Base-by-base conservation (phyloP, 2,888 invertebrate species). In the Latrodectus hesperus region DNA sequence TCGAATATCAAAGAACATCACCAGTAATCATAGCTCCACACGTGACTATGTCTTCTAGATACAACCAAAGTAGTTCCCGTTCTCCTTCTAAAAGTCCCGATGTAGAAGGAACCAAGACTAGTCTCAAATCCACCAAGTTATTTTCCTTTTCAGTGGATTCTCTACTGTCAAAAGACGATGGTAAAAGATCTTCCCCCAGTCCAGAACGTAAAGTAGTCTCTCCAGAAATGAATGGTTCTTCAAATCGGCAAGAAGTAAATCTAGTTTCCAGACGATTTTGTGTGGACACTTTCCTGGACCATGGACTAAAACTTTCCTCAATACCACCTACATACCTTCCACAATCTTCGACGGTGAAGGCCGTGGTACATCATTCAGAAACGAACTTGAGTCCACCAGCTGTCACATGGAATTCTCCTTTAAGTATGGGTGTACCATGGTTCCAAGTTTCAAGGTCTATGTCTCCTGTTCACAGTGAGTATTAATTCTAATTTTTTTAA, bases 121-220 rank as follows among this genome's bases (percentile, higher is more conserved):
- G 49, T 6, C 49, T 73, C 51, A 73, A 75, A 16, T 60, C 78
- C 2, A 17, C 84, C 16, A 67, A 88, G 55, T 71, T 80, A 9
- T 72, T 88, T 22, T 88, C 88, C n/a, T 88, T 88, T n/a, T 88
- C 88, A 1, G 88, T 88, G 51, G 88, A 88, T 55, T 84, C 88
- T 26, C 51, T 88, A 12, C 67, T 88, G 14, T 78, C 83, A 9
- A 77, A 82, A 17, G 87, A 82, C 51, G 67, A 67, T 17, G 55
- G 52, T 16, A 51, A 68, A n/a, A 70, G 55, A 53, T 64, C 74
- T 17, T 64, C 86, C 1, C 70, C 78, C 9, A 83, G 88, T 73
- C 82, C 88, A 3, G 78, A 76, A 49, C 22, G 22, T 1, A 82
- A 53, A 14, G 12, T 17, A 26, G 70, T 55, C 38, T 17, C 8